Evolutionary conservation across 2,113 vertebrate genomes (phyloP), one percentile per base, ranked within the genome.

Genomic region (Lepus americanus): DNA sequence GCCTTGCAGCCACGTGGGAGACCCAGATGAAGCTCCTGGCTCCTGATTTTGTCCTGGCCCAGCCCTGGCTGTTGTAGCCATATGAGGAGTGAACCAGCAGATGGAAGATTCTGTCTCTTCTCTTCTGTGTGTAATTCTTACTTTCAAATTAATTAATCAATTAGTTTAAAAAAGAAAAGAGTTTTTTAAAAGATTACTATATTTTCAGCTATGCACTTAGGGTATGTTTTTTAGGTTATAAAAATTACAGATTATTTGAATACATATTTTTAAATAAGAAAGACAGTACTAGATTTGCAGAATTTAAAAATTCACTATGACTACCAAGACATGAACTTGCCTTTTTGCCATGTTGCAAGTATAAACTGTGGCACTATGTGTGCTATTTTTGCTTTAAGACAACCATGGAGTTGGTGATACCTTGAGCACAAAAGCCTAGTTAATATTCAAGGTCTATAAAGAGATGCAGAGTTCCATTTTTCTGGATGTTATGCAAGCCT

Each of bases 341-440:
- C 53, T 89, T 76, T 33, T 93, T 51, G 5, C 84, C 20, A 64
- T 53, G 33, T 67, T 83, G 33, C 13, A 77, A n/a, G 9, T 27
- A 49, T 33, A 49, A 77, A 23, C 33, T 87, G 2, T 92, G 72
- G 55, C 49, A 44, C 12, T 70, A 2, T 83, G 27, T 19, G 31
- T 94, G 59, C 55, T 90, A 44, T 80, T 90, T 94, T 67, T 92
- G n/a, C 27, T 23, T 94, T 13, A 67, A 72, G 23, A 44, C n/a
- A 92, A 16, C 33, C 23, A 83, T 96, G 69, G 44, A 72, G 22
- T 87, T 92, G 81, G 36, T 89, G 69, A 55, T 90, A 33, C 36
- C n/a, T 31, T 83, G 85, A 44, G 25, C 55, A 67, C 44, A 10
- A 22, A 77, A 81, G 19, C 53, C 33, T 33, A 69, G 22, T 94